Evolutionary conservation across 1,140 invertebrate species (phyloP), one percentile per base, ranked within the genome.

Genomic region (Cydia strobilella): DNA sequence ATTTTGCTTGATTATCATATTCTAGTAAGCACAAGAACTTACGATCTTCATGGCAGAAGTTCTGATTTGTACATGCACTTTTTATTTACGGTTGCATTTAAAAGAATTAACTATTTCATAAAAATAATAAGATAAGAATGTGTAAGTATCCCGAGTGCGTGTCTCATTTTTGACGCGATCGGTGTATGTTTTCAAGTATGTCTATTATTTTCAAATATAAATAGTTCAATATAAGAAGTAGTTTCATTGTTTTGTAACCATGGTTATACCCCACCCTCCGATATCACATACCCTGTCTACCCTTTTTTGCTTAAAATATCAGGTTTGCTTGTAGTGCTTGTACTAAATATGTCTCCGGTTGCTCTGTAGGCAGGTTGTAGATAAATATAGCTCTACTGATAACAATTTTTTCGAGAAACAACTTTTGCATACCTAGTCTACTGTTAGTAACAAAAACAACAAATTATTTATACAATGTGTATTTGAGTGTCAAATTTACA

Each of bases 191-290:
- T 54, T 54, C 15, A 54, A 54, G 51, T 54, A 54, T 54, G 51
- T 54, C n/a, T 59, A 59, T 59, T 23, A 35, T 63, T 65, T 48
- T 59, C 65, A 73, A 59, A 71, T 71, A 73, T 25, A 72, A 27
- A 59, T 75, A 69, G 66, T 72, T 71, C 15, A 45, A 74, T 75
- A 74, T n/a, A 72, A 74, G 59, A 74, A 73, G 73, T 72, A 73
- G 20, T 73, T 13, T 72, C 77, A 73, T 51, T 87, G n/a, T 51
- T 51, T 51, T 51, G 48, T 51, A n/a, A 12, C 39, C 39, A n/a
- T 39, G 39, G 9, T 42, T 42, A 13, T 12, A 42, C 39, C 39
- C 39, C 39, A 12, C 42, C 10, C 42, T 4, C 42, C 10, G 13
- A 45, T n/a, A n/a, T n/a, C n/a, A n/a, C 42, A 45, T 13, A 12